phyloP scores from a whole-genome alignment of 2,113 vertebrate genomes.

The Octodon degus region DNA sequence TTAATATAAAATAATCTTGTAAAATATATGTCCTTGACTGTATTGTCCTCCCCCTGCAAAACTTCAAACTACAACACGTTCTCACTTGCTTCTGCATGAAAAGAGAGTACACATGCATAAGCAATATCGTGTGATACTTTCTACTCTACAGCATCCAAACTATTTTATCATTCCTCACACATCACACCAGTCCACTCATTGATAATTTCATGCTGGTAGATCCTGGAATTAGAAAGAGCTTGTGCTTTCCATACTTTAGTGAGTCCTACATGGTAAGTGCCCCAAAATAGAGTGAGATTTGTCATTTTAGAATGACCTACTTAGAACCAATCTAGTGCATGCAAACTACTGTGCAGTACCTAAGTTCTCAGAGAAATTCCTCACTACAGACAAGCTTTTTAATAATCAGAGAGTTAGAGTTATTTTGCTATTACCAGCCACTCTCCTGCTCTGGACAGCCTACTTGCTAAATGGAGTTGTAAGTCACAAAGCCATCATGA shows the following conservation, averaged over 20 bases:
- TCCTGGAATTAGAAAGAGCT: not conserved
- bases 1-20: too few species aligned
- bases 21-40: too few species aligned
- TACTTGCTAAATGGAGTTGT: not conserved
- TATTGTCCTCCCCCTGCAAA: too few species aligned
- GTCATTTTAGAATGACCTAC: not conserved
- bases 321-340: not conserved
- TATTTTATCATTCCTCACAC: not conserved
- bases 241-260: not conserved
- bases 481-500: not conserved
- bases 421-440: not conserved
- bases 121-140: not conserved
- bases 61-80: too few species aligned
- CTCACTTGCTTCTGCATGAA: not conserved
- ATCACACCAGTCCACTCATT: not conserved
- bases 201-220: not conserved
- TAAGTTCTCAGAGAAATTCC: not conserved
- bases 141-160: not conserved
- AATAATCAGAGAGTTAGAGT: not conserved
- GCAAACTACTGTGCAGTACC: not conserved
- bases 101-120: not conserved
- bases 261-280: not conserved
- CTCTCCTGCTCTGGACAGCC: not conserved
- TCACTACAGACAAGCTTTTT: not conserved
- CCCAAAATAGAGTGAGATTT: not conserved